Percentiles rank a stretch among this genome's conserved stretches.
phyloP scores from a whole-genome alignment of 2,797 vertebrate species.

The Chaunax sp. region DNA sequence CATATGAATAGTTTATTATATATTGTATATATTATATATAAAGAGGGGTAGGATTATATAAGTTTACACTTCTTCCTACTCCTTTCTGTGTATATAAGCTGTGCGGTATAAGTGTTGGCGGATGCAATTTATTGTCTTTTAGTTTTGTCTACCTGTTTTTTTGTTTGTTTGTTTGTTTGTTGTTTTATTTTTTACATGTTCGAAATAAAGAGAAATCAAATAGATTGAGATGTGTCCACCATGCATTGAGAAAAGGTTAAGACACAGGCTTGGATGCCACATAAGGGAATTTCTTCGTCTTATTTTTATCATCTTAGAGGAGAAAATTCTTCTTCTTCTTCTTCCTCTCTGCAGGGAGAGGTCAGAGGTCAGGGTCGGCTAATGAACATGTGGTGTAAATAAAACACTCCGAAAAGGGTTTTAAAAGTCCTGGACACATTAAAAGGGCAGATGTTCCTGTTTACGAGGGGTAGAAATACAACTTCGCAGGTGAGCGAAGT shows the following conservation, averaged over 20 bases:
- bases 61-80: too few species aligned
- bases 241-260: constrained; percentile 5
- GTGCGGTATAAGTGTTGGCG: too few species aligned
- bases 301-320: not conserved
- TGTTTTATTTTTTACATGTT: too few species aligned
- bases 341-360: not conserved
- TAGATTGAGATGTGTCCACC: constrained; percentile 7
- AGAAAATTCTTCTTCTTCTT: not conserved
- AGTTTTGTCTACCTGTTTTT: too few species aligned
- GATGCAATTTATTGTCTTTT: too few species aligned
- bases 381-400: not conserved
- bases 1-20: too few species aligned
- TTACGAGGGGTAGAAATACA: not conserved
- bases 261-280: not conserved
- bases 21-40: too few species aligned
- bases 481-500: not conserved
- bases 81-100: too few species aligned
- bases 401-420: not conserved
- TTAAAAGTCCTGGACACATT: not conserved
- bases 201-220: too few species aligned
- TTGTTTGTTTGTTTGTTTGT: too few species aligned
- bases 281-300: not conserved
- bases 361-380: constrained; percentile 15
- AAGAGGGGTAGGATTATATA: too few species aligned
- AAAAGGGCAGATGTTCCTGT: not conserved